A percentile compares a stretch with the other conserved stretches of the same genome.
phyloP scores from a whole-genome alignment of 2,797 vertebrate species.

The Prunella strophiata region DNA sequence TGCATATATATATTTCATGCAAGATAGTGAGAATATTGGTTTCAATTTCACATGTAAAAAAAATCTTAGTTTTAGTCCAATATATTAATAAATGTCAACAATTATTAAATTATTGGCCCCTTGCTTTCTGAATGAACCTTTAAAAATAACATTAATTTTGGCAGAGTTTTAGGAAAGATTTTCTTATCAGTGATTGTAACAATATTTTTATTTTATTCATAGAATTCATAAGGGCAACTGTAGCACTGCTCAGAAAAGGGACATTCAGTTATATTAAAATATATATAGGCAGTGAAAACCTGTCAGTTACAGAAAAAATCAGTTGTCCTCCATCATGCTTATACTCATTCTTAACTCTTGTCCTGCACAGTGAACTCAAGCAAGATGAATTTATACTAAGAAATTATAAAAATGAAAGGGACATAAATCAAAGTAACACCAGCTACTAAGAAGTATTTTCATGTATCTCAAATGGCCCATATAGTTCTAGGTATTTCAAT shows the following conservation, averaged over 20 bases:
- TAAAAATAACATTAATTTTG: not conserved
- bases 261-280: slow-evolving; percentile 15
- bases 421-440: slow-evolving; percentile 10
- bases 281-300: slow-evolving; percentile 21
- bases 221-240: not conserved
- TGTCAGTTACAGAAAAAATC: slow-evolving; percentile 14
- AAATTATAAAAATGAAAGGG: slow-evolving; percentile 18
- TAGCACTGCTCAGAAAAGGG: not conserved
- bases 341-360: slow-evolving; percentile 32
- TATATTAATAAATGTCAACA: not conserved
- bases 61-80: not conserved
- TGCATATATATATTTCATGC: not conserved
- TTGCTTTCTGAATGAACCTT: not conserved
- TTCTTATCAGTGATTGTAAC: not conserved
- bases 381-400: not conserved
- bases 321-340: slow-evolving; percentile 34
- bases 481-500: not conserved
- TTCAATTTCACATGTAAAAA: not conserved
- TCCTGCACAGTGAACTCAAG: not conserved
- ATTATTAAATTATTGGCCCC: not conserved
- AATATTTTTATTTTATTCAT: not conserved
- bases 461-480: not conserved
- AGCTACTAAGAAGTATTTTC: not conserved
- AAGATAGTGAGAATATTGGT: not conserved
- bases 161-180: not conserved